These are phyloP conservation scores for Dendroctonus ponderosae DNA, from an alignment of 1,140 invertebrate species.

Conservation along the genomic window DNA sequence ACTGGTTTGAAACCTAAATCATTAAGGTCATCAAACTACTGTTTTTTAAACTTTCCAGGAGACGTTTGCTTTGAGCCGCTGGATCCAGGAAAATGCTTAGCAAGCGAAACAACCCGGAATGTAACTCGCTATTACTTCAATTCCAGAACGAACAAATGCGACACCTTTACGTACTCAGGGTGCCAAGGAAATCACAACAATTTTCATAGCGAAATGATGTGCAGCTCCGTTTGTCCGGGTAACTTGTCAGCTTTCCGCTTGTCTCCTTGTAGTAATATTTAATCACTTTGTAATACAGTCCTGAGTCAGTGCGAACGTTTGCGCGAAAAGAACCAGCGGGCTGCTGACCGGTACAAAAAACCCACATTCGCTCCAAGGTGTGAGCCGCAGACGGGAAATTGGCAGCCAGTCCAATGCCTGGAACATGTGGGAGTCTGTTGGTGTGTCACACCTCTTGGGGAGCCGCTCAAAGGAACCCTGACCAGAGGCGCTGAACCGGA, in stretches of 20 bases:
- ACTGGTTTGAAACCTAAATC: too few relatives aligned
- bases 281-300: slow-evolving; percentile 49
- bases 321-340: slow-evolving; percentile 71
- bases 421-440: slow-evolving; percentile 78
- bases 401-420: slow-evolving; percentile 79
- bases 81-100: slow-evolving; percentile 59
- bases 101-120: slow-evolving; percentile 50
- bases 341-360: slow-evolving; percentile 66
- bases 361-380: slow-evolving; percentile 73
- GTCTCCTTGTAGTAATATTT: neutral
- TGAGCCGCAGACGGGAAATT: slow-evolving; percentile 67
- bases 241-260: slow-evolving; percentile 5
- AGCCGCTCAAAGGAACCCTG: slow-evolving; percentile 74
- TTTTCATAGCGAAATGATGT: slow-evolving; percentile 80
- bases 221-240: slow-evolving; percentile 78
- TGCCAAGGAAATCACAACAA: slow-evolving; percentile 86
- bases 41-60: slow-evolving; percentile 52
- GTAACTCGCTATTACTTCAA: slow-evolving; percentile 76
- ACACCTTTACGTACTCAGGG: slow-evolving; percentile 67
- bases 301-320: slow-evolving; percentile 77
- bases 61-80: slow-evolving; percentile 79
- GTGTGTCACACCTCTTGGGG: slow-evolving; percentile 79
- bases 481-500: slow-evolving; percentile 67
- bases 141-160: slow-evolving; percentile 70
- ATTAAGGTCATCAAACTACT: too few relatives aligned